Base-by-base conservation (phyloP, 2,888 invertebrate species). In the Parapristionchus giblindavisi region DNA sequence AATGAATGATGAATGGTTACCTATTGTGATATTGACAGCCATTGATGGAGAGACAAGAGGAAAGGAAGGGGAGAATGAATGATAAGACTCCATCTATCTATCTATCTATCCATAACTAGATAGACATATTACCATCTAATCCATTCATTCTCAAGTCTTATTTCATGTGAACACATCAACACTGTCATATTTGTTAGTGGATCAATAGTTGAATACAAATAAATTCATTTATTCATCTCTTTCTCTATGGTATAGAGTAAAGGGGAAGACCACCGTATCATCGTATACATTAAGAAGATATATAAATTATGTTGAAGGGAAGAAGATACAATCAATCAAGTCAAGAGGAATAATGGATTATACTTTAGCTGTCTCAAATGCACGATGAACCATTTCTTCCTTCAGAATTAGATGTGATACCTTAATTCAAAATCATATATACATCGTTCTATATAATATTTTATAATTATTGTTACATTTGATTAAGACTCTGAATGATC, bases 331-430 rank as follows among this genome's bases (percentile, higher is more conserved):
- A 29, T 27, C 24, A 36, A 38, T n/a, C 6, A 68, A 24, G 36
- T 52, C 51, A 34, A 51, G 52, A 68, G 21, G 21, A 24, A 48
- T 34, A 36, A 34, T 36, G 34, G 34, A 34, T 68, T 68, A 68
- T 52, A 52, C 68, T 40, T 54, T 71, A 21, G 40, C n/a, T n/a
- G n/a, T 54, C 17, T 72, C 72, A 36, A 72, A 60, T 48, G 72
- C 63, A 40, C 76, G 77, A 78, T 88, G 88, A 8, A 88, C 87
- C 88, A 88, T 88, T 76, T 88, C 87, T 76, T 88, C 88, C 75
- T 88, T 88, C 51, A 85, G 80, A 58, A 88, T 88, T 27, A 88
- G 78, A 75, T 88, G 87, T 21, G 87, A 85, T 3, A 87, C 85
- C 80, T 81, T 0, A 71, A 71, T 24, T 56, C 21, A 24, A 24